Evolutionary conservation across 1,140 invertebrate genomes (phyloP), one percentile per base, ranked within the genome.

Genomic region (Drosophila obscura): DNA sequence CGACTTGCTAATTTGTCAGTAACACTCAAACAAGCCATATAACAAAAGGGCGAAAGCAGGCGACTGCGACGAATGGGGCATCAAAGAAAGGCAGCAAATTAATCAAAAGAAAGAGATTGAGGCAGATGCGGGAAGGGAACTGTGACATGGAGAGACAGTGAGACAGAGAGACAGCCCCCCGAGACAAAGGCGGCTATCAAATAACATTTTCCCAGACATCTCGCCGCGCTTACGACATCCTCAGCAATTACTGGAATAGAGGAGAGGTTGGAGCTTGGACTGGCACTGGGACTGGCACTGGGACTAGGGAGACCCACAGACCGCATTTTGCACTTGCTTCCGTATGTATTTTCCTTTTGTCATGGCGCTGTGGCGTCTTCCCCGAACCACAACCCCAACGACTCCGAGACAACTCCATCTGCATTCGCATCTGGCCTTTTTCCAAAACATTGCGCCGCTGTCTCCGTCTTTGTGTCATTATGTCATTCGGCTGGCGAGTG

Each of bases 311-410:
- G 49, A 51, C 72, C 63, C 73, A 63, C 57, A 66, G 69, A 67
- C 61, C 61, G 67, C 60, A 56, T 62, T 77, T 62, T 67, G 51
- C 63, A 59, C 50, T 63, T 56, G 62, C 80, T 84, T 84, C 77
- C 80, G 80, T 83, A 56, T 73, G 44, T 83, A n/a, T n/a, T 83
- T 83, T 84, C 61, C 60, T 60, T 79, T 75, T 73, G 64, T 78
- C 73, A 22, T 58, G 48, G 44, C 50, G 52, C 48, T 58, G 48
- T 59, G 15, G 39, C 43, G 11, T 39, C 35, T 39, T 39, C 35
- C 4, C 11, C 35, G 35, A 39, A 39, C 35, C 35, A 71, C 63
- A 68, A 43, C 53, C 69, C 15, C 68, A 59, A 51, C 53, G 4
- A 11, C 9, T 39, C 35, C 35, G 11, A 39, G 35, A 39, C 35